Evolutionary conservation across 1,140 invertebrate genomes (phyloP).

Genomic region (Brachionus koreanus): DNA sequence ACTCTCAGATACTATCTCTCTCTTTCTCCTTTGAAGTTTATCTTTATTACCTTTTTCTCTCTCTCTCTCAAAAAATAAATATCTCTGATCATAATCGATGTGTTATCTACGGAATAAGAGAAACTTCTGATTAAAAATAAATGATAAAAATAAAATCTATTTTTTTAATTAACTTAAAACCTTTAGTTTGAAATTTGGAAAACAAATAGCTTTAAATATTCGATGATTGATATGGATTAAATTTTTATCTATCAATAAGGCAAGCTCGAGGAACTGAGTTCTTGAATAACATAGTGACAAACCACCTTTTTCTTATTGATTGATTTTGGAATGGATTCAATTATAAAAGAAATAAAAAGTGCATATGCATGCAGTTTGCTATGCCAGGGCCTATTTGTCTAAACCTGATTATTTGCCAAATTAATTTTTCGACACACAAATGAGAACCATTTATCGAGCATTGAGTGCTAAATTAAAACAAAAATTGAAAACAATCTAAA

Average conservation of each 20-base stretch:
- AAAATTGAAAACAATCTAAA: background rate
- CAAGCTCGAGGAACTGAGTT: background rate
- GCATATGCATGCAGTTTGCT: background rate
- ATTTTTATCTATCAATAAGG: constrained; percentile 26
- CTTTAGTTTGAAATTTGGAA: constrained; percentile 21
- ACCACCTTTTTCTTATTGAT: constrained; percentile 5
- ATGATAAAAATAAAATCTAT: constrained; percentile 8
- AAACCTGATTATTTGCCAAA: constrained; percentile 32
- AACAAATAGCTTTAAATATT: background rate
- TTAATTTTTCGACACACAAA: background rate
- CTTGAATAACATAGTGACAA: constrained; percentile 37
- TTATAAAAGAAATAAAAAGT: background rate
- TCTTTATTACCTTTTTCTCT: constrained; percentile 3
- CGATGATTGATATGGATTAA: constrained; percentile 34
- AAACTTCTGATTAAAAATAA: background rate
- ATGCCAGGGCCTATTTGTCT: background rate
- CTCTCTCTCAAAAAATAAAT: background rate
- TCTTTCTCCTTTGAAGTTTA: background rate
- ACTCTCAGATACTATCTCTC: constrained; percentile 4
- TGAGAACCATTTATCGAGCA: background rate
- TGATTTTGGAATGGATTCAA: background rate
- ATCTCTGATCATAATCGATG: constrained; percentile 5
- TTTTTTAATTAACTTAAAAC: constrained; percentile 17
- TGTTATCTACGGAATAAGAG: background rate
- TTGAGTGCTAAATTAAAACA: constrained; percentile 4